These are phyloP conservation scores for Erannis defoliaria DNA, from an alignment of 2,888 invertebrate species.

Conservation along the genomic window DNA sequence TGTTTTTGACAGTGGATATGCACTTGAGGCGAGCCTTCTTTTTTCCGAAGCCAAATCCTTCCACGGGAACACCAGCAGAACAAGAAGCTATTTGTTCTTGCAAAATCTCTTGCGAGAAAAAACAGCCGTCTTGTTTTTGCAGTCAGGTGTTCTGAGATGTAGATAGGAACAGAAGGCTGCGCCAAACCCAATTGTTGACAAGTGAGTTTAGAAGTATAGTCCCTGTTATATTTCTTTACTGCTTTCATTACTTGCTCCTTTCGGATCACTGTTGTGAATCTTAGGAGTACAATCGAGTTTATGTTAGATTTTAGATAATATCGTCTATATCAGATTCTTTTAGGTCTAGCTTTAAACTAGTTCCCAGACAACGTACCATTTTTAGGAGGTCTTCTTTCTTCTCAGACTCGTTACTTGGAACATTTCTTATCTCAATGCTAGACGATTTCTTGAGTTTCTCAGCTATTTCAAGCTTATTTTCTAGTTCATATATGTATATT, in stretches of 20 bases:
- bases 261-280: not conserved
- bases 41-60: not conserved
- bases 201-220: not conserved
- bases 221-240: not conserved
- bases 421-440: not conserved
- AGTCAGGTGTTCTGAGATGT: not conserved
- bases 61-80: slow-evolving; percentile 4
- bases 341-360: not conserved
- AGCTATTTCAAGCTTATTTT: not conserved
- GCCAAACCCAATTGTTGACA: not conserved
- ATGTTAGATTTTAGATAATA: not conserved
- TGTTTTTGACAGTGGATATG: not conserved
- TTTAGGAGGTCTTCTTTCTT: not conserved
- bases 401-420: not conserved
- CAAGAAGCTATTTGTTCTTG: not conserved
- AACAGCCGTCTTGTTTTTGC: not conserved
- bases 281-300: not conserved
- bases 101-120: slow-evolving; percentile 7
- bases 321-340: not conserved
- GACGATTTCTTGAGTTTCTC: too few relatives aligned
- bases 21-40: not conserved
- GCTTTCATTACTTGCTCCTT: slow-evolving; percentile 4
- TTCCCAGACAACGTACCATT: not conserved
- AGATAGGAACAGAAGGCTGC: not conserved
- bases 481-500: not conserved